Evolutionary conservation across 2,113 vertebrate species (phyloP).

Genomic region (Theristicus caerulescens): DNA sequence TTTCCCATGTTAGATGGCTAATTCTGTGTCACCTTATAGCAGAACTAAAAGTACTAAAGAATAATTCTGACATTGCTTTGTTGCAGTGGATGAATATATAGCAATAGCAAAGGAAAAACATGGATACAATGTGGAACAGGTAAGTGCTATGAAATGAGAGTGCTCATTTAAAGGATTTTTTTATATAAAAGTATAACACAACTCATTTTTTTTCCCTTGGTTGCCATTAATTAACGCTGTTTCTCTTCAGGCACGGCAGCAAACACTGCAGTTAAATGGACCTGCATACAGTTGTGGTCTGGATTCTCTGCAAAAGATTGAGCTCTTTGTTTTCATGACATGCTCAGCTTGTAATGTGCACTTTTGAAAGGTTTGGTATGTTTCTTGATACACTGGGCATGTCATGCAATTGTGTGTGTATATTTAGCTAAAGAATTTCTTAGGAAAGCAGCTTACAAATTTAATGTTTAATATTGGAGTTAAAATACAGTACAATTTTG

Average conservation of each 20-base stretch:
- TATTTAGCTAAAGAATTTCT: neutral
- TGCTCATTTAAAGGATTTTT: conserved; percentile 3
- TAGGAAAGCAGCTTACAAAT: neutral
- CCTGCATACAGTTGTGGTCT: conserved; percentile 67
- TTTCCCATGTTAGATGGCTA: neutral
- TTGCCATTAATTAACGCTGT: conserved; percentile 64
- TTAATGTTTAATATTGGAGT: neutral
- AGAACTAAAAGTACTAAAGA: neutral
- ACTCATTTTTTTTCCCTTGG: neutral
- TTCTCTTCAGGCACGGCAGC: conserved; percentile 69
- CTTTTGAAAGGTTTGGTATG: conserved; percentile 69
- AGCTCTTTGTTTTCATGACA: conserved; percentile 70
- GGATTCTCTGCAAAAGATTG: conserved; percentile 71
- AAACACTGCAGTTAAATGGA: conserved; percentile 63
- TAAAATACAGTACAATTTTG: neutral
- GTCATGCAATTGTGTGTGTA: conserved; percentile 62
- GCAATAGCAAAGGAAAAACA: conserved; percentile 98
- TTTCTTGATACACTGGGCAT: conserved; percentile 67
- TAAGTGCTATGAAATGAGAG: conserved; percentile 60
- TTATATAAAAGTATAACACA: conserved; percentile 8
- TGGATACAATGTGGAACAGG: conserved; percentile 98
- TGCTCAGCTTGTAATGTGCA: conserved; percentile 69
- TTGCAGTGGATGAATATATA: conserved; percentile 97
- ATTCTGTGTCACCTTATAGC: neutral
- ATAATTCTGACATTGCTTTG: conserved; percentile 62